These are phyloP conservation scores for Aspidoscelis tigris DNA, from an alignment of 2,113 vertebrate species.

Conservation along the genomic window DNA sequence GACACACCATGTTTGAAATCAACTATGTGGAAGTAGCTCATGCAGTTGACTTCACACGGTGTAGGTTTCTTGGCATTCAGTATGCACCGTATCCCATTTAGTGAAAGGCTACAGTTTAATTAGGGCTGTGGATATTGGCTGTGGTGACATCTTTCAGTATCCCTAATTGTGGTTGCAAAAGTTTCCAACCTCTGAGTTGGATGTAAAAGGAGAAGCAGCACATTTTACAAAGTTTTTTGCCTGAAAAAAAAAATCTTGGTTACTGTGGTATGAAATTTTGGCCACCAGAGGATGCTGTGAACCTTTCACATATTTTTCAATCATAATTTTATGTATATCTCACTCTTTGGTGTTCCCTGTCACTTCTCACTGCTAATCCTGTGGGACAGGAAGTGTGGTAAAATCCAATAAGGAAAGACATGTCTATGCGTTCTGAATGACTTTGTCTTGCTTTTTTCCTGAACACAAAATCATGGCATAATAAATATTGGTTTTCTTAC, in stretches of 20 bases:
- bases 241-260: not conserved
- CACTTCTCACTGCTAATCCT: not conserved
- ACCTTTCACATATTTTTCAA: not conserved
- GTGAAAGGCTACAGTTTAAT: too few relatives aligned
- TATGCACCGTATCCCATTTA: too few relatives aligned
- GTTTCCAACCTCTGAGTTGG: not conserved
- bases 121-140: too few relatives aligned
- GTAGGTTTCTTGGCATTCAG: too few relatives aligned
- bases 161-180: not conserved
- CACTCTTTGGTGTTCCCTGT: not conserved
- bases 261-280: slow-evolving; percentile 5
- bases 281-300: slow-evolving; percentile 62
- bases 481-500: not conserved
- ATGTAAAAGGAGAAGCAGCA: not conserved
- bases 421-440: not conserved
- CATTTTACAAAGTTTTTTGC: not conserved
- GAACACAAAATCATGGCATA: not conserved
- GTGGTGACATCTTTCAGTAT: not conserved
- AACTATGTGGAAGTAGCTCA: too few relatives aligned
- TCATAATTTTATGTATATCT: rapidly evolving
- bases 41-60: too few relatives aligned
- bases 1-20: too few relatives aligned
- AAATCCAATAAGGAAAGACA: not conserved
- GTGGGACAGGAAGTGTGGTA: not conserved
- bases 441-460: not conserved